These are phyloP conservation scores for Parauchenoglanis punctatus DNA, from an alignment of 2,797 vertebrate genomes.

Conservation along the genomic window DNA sequence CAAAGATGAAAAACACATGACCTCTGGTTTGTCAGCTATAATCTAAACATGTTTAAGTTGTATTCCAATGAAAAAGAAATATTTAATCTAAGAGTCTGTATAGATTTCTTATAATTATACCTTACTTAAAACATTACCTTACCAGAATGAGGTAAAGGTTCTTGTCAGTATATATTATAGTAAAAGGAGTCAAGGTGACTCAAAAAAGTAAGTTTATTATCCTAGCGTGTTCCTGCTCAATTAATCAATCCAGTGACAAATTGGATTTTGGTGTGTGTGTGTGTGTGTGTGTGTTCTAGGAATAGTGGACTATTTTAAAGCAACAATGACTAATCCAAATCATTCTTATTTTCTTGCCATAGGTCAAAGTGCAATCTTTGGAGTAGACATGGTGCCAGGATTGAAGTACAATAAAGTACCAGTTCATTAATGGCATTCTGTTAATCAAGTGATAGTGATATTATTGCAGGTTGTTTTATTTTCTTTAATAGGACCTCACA, in stretches of 20 bases:
- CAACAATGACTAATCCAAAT: background rate
- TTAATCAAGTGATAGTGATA: background rate
- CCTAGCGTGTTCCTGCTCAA: background rate
- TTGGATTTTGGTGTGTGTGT: background rate
- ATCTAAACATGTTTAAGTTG: background rate
- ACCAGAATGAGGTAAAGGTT: background rate
- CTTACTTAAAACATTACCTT: background rate
- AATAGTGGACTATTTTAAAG: conserved; percentile 5
- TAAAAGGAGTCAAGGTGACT: background rate
- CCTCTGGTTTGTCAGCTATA: background rate
- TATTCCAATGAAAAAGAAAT: no score
- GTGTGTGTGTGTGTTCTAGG: background rate
- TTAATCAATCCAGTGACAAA: background rate
- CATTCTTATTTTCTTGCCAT: background rate
- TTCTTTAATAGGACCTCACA: background rate
- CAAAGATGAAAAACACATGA: background rate
- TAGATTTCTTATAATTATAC: background rate
- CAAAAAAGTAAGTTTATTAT: background rate
- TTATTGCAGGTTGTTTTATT: background rate
- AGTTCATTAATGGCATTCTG: background rate
- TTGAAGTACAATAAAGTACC: background rate
- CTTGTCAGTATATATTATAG: background rate
- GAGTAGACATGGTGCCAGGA: background rate
- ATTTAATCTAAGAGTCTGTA: no score
- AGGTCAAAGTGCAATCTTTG: conserved; percentile 4